These are phyloP conservation scores for Dasyornis broadbenti DNA, from an alignment of 2,113 vertebrate genomes.

Conservation along the genomic window DNA sequence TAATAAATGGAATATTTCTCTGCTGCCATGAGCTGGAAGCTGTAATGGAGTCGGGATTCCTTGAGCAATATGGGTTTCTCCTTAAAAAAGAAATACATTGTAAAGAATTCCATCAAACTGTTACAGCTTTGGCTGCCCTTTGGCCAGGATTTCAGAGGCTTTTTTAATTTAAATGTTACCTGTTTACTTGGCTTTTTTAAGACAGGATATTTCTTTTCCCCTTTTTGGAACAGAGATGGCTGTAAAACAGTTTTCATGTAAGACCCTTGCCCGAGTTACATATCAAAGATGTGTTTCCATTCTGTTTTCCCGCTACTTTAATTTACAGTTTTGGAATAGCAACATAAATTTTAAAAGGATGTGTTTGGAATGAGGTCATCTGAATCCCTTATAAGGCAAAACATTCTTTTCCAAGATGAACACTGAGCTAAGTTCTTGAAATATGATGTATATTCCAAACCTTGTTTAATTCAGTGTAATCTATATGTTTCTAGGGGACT, in stretches of 20 bases:
- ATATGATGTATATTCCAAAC: constrained; percentile 7
- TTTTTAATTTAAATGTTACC: constrained; percentile 44
- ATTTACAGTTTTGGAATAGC: not conserved
- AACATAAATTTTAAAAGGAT: not conserved
- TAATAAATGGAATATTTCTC: constrained; percentile 49
- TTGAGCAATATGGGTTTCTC: constrained; percentile 24
- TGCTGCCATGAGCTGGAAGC: constrained; percentile 31
- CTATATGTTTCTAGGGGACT: not conserved
- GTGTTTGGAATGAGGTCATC: not conserved
- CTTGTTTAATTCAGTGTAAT: constrained; percentile 9
- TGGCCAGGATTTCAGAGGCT: not conserved
- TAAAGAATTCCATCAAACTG: constrained; percentile 57
- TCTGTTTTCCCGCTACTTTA: not conserved
- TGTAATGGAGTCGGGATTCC: constrained; percentile 51
- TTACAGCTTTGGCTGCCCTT: constrained; percentile 24
- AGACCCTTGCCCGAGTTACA: not conserved
- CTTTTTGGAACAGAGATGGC: not conserved
- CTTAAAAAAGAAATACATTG: constrained; percentile 49
- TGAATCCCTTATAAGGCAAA: constrained; percentile 12
- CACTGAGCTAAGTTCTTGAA: not conserved
- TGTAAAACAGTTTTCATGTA: not conserved
- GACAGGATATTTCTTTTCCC: not conserved
- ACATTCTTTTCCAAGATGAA: not conserved
- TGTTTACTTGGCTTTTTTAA: constrained; percentile 20
- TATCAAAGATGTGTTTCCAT: not conserved